Percentiles rank a stretch among this genome's conserved stretches.
Conservation (phyloP, 1,140 invertebrate species). For the Drosophila pectinifera region DNA sequence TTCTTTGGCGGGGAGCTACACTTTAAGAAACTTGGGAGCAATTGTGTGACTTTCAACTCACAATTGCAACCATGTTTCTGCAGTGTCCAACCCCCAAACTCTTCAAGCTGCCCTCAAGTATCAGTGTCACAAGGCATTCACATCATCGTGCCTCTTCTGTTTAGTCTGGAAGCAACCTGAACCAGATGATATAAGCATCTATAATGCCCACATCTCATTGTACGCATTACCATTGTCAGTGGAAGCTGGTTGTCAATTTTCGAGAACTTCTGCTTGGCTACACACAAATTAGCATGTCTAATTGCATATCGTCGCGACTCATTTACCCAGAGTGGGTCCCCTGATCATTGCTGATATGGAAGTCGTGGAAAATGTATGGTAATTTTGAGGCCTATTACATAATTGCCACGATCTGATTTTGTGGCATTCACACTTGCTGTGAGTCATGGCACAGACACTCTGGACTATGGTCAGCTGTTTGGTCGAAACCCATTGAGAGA, state of each 20-base stretch:
- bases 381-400: slow-evolving; percentile 20
- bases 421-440: slow-evolving; percentile 1
- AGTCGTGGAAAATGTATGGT: slow-evolving; percentile 7
- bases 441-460: slow-evolving; percentile 3
- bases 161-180: background rate
- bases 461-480: background rate
- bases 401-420: slow-evolving; percentile 31
- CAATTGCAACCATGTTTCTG: too few relatives aligned
- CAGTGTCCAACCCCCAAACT: background rate
- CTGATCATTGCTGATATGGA: slow-evolving; percentile 12
- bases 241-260: slow-evolving; percentile 25
- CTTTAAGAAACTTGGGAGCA: background rate
- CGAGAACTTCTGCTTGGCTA: slow-evolving; percentile 21
- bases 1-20: background rate
- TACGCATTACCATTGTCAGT: slow-evolving; percentile 16
- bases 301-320: slow-evolving; percentile 29
- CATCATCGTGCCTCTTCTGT: background rate
- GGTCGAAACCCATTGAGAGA: too few relatives aligned
- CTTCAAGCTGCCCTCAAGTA: background rate
- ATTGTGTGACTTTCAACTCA: too few relatives aligned
- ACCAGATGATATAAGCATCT: slow-evolving; percentile 22
- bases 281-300: slow-evolving; percentile 44
- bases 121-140: slow-evolving; percentile 20
- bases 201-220: slow-evolving; percentile 33
- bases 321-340: slow-evolving; percentile 18